phyloP scores from a whole-genome alignment of 2,888 invertebrate species.

The Prionchulus punctatus region DNA sequence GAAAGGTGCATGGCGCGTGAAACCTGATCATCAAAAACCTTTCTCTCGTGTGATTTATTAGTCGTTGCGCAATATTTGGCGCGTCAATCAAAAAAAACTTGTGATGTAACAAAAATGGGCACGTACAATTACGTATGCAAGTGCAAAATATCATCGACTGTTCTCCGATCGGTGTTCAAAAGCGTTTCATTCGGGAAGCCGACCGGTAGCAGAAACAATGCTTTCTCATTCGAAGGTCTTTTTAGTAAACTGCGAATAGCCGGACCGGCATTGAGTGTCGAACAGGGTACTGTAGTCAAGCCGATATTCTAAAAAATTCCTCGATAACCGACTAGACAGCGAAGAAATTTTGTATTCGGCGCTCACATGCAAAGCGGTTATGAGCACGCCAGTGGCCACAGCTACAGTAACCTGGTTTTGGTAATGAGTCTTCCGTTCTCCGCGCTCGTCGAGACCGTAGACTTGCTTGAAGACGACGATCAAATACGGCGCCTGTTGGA shows the following conservation, averaged over 20 bases:
- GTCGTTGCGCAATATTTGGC: no score
- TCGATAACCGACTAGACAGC: no score
- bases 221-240: constrained; percentile 63
- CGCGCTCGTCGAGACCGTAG: constrained; percentile 49
- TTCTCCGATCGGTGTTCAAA: no score
- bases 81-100: no score
- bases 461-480: constrained; percentile 69
- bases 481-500: constrained; percentile 67
- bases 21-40: no score
- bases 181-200: constrained; percentile 66
- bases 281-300: constrained; percentile 66
- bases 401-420: constrained; percentile 75
- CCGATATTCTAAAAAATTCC: constrained; percentile 54
- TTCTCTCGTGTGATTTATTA: no score
- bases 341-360: no score
- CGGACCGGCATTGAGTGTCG: constrained; percentile 74
- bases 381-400: constrained; percentile 61
- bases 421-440: constrained; percentile 60
- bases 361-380: constrained; percentile 66
- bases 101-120: no score
- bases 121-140: no score
- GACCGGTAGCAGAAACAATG: constrained; percentile 63
- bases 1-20: no score
- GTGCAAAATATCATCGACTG: no score
- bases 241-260: constrained; percentile 54